These are phyloP conservation scores for Xylophagus ater DNA, from an alignment of 2,888 invertebrate genomes.

Conservation along the genomic window DNA sequence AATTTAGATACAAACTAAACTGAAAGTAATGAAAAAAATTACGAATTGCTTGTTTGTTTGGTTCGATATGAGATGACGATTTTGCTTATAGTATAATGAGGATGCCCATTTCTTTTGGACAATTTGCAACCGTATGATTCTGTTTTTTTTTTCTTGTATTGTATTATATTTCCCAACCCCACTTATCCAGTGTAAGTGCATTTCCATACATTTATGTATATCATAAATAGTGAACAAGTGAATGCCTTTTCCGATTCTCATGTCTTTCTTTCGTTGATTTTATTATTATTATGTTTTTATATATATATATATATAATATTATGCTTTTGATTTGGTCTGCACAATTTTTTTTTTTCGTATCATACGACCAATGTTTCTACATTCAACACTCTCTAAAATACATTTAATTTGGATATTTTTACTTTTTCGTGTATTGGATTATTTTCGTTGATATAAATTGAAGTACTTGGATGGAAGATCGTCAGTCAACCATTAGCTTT, in stretches of 20 bases:
- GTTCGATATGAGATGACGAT: too few species aligned
- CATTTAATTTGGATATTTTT: constrained; percentile 13
- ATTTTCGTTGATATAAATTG: constrained; percentile 37
- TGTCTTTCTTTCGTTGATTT: constrained; percentile 1
- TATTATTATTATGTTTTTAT: constrained; percentile 6
- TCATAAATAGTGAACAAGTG: too few species aligned
- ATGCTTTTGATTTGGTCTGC: constrained; percentile 8
- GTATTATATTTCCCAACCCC: constrained; percentile 6
- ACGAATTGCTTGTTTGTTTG: too few species aligned
- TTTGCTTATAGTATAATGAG: not conserved
- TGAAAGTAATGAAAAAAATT: too few species aligned
- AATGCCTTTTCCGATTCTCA: constrained; percentile 11
- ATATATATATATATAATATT: constrained; percentile 8
- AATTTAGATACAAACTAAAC: too few species aligned
- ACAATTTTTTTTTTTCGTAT: too few species aligned
- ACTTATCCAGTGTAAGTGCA: constrained; percentile 4
- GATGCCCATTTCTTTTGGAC: constrained; percentile 12
- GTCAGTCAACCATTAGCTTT: constrained; percentile 41
- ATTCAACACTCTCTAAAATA: too few species aligned
- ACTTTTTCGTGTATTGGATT: constrained; percentile 3
- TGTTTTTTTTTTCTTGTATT: too few species aligned
- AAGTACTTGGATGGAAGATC: constrained; percentile 35
- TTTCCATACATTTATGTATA: too few species aligned
- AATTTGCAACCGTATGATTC: constrained; percentile 7
- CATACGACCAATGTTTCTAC: constrained; percentile 1